Percentiles rank a stretch among this genome's conserved stretches.
Evolutionary conservation across 2,113 vertebrate species (phyloP).

Genomic region (Apodemus speciosus): DNA sequence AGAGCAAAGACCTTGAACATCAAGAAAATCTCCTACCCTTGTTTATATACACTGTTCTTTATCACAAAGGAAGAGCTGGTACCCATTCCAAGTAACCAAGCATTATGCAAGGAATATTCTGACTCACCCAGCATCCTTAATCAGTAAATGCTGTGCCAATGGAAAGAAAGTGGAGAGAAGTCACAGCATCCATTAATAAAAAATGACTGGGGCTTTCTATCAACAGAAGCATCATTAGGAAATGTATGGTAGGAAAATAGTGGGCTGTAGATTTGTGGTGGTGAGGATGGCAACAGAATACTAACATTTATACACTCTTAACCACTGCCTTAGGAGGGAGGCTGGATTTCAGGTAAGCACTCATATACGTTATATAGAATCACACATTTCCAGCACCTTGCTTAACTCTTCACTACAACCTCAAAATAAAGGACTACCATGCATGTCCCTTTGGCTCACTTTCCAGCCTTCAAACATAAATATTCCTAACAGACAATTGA

Average conservation of each 20-base stretch:
- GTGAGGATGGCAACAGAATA: constrained; percentile 77
- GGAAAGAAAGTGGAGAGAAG: constrained; percentile 77
- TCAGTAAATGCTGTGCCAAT: constrained; percentile 79
- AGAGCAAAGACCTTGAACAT: constrained; percentile 83
- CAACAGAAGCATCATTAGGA: constrained; percentile 83
- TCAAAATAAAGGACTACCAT: background rate
- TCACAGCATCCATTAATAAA: constrained; percentile 83
- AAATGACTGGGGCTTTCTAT: constrained; percentile 84
- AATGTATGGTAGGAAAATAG: constrained; percentile 81
- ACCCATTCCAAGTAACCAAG: constrained; percentile 83
- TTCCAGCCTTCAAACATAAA: constrained; percentile 18
- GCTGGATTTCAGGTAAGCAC: constrained; percentile 58
- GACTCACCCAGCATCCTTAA: constrained; percentile 82
- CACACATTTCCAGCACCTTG: constrained; percentile 26
- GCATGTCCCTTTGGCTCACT: background rate
- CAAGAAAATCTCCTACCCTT: constrained; percentile 82
- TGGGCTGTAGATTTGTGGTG: constrained; percentile 78
- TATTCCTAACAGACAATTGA: constrained; percentile 23
- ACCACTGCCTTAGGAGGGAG: constrained; percentile 63
- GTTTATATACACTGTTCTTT: constrained; percentile 83
- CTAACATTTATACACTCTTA: constrained; percentile 77
- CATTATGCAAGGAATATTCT: constrained; percentile 84
- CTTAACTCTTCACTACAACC: constrained; percentile 8
- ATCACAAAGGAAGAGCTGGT: constrained; percentile 81
- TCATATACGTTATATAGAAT: background rate